A percentile compares a stretch with the other conserved stretches of the same genome.
These are phyloP conservation scores for Geophilus truncorum DNA, from an alignment of 2,888 invertebrate species.

Conservation along the genomic window DNA sequence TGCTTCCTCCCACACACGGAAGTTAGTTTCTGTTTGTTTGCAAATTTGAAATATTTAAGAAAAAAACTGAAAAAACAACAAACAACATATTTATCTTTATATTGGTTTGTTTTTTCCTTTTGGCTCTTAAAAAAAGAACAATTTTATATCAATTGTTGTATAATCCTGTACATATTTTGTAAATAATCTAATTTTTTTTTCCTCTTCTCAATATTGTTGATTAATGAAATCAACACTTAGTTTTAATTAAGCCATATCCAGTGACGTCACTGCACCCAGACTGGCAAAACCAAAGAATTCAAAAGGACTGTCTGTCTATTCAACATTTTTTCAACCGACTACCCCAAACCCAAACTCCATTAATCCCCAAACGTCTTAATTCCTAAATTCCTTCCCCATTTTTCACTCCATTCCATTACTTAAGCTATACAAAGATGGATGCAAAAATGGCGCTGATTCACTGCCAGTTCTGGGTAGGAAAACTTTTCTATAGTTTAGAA, in stretches of 20 bases:
- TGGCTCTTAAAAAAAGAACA: slow-evolving; percentile 6
- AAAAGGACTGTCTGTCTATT: neutral
- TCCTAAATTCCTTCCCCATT: neutral
- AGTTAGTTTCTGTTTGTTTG: slow-evolving; percentile 17
- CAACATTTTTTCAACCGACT: neutral
- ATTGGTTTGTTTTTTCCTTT: slow-evolving; percentile 21
- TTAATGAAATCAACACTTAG: slow-evolving; percentile 17
- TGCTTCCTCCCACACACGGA: slow-evolving; percentile 19
- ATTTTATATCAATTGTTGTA: slow-evolving; percentile 32
- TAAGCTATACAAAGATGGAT: slow-evolving; percentile 3
- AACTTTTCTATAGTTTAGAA: slow-evolving; percentile 21
- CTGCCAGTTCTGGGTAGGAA: slow-evolving; percentile 25
- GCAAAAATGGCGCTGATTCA: slow-evolving; percentile 22
- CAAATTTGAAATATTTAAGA: slow-evolving; percentile 21
- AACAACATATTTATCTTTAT: neutral
- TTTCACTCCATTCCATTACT: neutral
- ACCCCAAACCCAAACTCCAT: neutral
- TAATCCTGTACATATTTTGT: slow-evolving; percentile 33
- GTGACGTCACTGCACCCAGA: slow-evolving; percentile 13
- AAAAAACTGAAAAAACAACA: neutral
- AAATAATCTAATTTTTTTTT: slow-evolving; percentile 30
- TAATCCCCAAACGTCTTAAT: neutral
- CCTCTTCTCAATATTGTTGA: slow-evolving; percentile 15
- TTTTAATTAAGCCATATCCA: slow-evolving; percentile 27
- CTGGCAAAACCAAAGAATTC: neutral